phyloP scores from a whole-genome alignment of 2,888 invertebrate genomes.

The Neoscelio sp. region DNA sequence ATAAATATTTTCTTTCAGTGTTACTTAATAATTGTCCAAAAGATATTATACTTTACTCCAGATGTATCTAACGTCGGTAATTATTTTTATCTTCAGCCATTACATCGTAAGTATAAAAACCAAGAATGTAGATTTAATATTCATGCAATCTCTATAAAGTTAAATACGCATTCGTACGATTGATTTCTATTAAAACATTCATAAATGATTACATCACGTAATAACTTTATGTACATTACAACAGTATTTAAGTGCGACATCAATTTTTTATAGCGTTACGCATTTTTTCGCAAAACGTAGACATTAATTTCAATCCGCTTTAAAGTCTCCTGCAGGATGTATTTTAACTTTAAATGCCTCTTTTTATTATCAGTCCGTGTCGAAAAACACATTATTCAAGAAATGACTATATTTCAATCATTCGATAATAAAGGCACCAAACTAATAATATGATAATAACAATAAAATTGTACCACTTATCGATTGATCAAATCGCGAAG shows the following conservation, averaged over 20 bases:
- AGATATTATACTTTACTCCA: too few species aligned
- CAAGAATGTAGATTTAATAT: slow-evolving; percentile 34
- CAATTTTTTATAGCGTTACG: slow-evolving; percentile 50
- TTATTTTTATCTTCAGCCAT: slow-evolving; percentile 28
- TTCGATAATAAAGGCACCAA: slow-evolving; percentile 25
- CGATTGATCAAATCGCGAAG: slow-evolving; percentile 8
- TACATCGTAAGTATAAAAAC: slow-evolving; percentile 16
- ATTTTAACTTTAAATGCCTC: slow-evolving; percentile 40
- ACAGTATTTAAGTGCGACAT: slow-evolving; percentile 46
- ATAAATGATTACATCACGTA: slow-evolving; percentile 51
- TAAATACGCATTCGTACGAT: slow-evolving; percentile 15
- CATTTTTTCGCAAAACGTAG: slow-evolving; percentile 48
- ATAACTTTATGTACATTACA: slow-evolving; percentile 36
- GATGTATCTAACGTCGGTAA: slow-evolving; percentile 34
- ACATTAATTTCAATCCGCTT: slow-evolving; percentile 56
- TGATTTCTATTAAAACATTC: slow-evolving; percentile 44
- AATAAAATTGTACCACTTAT: slow-evolving; percentile 21
- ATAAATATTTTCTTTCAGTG: too few species aligned
- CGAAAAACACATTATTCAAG: slow-evolving; percentile 46
- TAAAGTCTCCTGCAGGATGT: slow-evolving; percentile 29
- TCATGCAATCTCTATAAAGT: slow-evolving; percentile 44
- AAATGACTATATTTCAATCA: slow-evolving; percentile 52
- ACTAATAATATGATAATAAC: slow-evolving; percentile 37
- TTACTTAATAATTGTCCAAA: too few species aligned
- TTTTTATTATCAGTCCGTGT: slow-evolving; percentile 54